Evolutionary conservation across 1,140 invertebrate genomes (phyloP).

Genomic region (Venturia canescens): DNA sequence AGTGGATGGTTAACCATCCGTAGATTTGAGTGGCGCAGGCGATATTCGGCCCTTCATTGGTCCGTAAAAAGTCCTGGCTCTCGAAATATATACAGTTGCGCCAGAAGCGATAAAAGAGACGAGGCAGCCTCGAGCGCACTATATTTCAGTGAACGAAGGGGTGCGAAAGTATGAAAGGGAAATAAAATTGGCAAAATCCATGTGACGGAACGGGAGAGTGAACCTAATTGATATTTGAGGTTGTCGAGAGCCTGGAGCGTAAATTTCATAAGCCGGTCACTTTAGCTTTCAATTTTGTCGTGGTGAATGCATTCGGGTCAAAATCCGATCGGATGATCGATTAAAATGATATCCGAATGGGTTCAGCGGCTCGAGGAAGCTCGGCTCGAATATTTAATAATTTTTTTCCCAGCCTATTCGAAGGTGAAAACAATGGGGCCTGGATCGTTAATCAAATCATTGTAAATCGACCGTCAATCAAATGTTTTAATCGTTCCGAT

Average conservation of each 20-base stretch:
- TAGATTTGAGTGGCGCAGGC: constrained; percentile 74
- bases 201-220: constrained; percentile 57
- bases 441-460: no score
- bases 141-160: neutral
- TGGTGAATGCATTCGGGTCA: neutral
- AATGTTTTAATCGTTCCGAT: neutral
- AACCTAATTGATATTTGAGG: constrained; percentile 64
- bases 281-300: neutral
- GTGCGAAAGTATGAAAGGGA: constrained; percentile 79
- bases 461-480: neutral
- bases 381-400: no score
- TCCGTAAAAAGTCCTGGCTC: constrained; percentile 76
- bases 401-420: no score
- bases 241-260: constrained; percentile 48
- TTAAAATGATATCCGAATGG: no score
- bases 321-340: no score
- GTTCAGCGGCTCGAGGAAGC: no score
- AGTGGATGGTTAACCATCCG: constrained; percentile 51
- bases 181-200: neutral
- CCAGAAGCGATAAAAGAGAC: constrained; percentile 49
- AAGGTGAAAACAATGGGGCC: no score
- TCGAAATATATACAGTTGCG: constrained; percentile 55
- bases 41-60: constrained; percentile 70
- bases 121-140: neutral
- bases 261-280: constrained; percentile 41